Base-by-base conservation (phyloP, 2,888 invertebrate genomes). In the Latrodectus elegans region DNA sequence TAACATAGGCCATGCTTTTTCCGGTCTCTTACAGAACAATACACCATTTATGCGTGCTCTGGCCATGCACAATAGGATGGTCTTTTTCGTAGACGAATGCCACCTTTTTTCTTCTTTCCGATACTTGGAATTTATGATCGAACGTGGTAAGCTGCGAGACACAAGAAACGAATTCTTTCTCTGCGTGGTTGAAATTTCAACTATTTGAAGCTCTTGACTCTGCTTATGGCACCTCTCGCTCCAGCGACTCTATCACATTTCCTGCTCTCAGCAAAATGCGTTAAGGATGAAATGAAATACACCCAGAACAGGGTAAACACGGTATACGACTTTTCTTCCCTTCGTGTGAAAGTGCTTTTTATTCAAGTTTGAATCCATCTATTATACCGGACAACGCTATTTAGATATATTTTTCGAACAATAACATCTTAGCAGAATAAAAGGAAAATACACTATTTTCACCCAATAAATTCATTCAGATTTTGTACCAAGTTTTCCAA, bases 1-100 rank as follows among this genome's bases (percentile, higher is more conserved):
- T n/a, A 49, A 79, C 85, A 68, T 22, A 17, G 49, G 73, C 65
- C 78, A 84, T 74, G 76, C 60, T 64, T 72, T 14, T 84, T 72
- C 72, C 78, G 73, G 77, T 67, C 14, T 22, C 38, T 77, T 38
- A 83, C 17, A n/a, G 64, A 64, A 68, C 77, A 77, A 26, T 22
- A 53, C 71, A 38, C 55, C 79, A 79, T 79, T 79, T 71, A 79
- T 60, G 71, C 70, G 49, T 60, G 60, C 60, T 79, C 71, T n/a
- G n/a, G 17, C 38, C 55, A 71, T 38, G 38, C 71, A 76, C 76
- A 53, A 75, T 53, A 77, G 67, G 68, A 53, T 67, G 52, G 38
- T 3, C n/a, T 55, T 55, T 15, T 55, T 8, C 55, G 55, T 55
- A 15, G 22, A 22, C 55, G 15, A 14, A 55, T 8, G 15, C 11